Evolutionary conservation across 2,797 vertebrate genomes (phyloP), one percentile per base, ranked within the genome.

Genomic region (Macropus fuliginosus): DNA sequence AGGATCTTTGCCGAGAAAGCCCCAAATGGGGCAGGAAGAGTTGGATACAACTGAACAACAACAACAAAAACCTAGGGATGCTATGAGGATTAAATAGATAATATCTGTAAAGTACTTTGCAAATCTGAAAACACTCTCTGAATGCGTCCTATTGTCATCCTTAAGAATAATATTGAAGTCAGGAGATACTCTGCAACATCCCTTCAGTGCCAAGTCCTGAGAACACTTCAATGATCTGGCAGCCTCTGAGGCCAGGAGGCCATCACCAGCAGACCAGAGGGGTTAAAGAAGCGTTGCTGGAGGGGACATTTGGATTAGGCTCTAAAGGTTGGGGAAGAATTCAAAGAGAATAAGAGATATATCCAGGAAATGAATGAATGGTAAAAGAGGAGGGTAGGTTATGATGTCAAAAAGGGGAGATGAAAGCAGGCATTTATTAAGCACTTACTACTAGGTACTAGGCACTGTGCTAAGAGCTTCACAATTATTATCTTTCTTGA

Each of bases 241-340:
- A 28, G 28, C 13, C 31, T 34, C 59, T 62, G 59, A 62, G 31
- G 34, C 16, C 1, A 0, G 34, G 34, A 18, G 34, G 34, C 14
- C 59, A 18, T 66, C 18, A 18, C 14, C 62, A 66, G 62, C 62
- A n/a, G 62, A 66, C 14, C 13, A 66, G 14, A 66, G 62, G 5
- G 1, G 2, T 18, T n/a, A n/a, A 66, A 34, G 34, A 95, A 40
- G 57, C 34, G 90, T 95, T 97, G 97, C 87, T 90, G 91, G 96
- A 96, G 87, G 89, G 46, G 96, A 96, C 93, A 97, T 96, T 96
- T 92, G 74, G 97, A 95, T 95, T 93, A 90, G 93, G 66, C 66
- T 57, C 94, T 95, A 90, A 92, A 94, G 62, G 54, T 94, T 96
- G 92, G 94, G 91, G 94, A 96, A 81, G 90, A 95, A 95, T 96